These are phyloP conservation scores for Carposina sasakii DNA, from an alignment of 1,140 invertebrate species.

Conservation along the genomic window DNA sequence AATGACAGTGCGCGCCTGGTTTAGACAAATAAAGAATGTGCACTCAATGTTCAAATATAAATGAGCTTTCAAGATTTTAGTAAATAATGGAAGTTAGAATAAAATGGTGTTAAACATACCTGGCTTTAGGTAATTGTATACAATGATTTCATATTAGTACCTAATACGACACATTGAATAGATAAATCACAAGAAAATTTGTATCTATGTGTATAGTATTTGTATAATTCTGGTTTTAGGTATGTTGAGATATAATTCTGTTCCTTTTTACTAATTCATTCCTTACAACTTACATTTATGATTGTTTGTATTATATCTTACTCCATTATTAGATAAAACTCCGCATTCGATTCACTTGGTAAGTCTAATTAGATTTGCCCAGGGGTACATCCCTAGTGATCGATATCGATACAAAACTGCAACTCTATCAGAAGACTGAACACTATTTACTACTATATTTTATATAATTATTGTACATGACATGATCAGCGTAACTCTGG, in stretches of 20 bases:
- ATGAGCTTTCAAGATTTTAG: conserved; percentile 72
- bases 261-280: no score
- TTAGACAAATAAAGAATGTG: conserved; percentile 68
- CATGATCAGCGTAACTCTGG: background rate
- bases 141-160: conserved; percentile 57
- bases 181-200: conserved; percentile 14
- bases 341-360: no score
- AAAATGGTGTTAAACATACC: conserved; percentile 59
- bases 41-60: conserved; percentile 72
- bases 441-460: conserved; percentile 71
- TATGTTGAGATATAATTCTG: conserved; percentile 26
- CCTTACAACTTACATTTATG: no score
- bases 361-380: no score
- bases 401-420: conserved; percentile 37
- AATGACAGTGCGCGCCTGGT: conserved; percentile 64
- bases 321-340: no score
- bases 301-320: no score
- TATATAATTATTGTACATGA: conserved; percentile 58
- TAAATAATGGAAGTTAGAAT: conserved; percentile 66
- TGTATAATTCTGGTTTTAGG: conserved; percentile 33
- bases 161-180: conserved; percentile 42
- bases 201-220: conserved; percentile 44
- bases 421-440: conserved; percentile 69
- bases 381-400: no score
- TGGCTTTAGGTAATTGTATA: conserved; percentile 72